Base-by-base conservation (phyloP, 1,140 invertebrate genomes). In the Anastrepha ludens region DNA sequence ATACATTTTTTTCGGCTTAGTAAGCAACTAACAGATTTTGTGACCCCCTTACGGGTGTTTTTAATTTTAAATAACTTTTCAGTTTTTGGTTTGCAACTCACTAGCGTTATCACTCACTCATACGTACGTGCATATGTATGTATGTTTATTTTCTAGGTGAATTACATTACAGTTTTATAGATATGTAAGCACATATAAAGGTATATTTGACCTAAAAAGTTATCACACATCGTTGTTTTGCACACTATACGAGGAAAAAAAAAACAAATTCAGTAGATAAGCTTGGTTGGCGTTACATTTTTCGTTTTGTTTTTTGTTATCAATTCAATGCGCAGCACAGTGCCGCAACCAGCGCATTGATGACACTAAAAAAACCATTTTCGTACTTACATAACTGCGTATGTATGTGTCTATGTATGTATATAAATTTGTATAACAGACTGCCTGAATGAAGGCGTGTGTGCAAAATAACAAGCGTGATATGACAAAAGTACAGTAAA, bases 171-270 rank as follows among this genome's bases (percentile, higher is more conserved):
- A 81, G 20, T 29, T 81, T 55, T 81, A 20, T 50, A 17, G 41
- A 15, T 78, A 55, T 81, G n/a, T 55, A 13, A 13, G 29, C 8
- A 74, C 70, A 74, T n/a, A 55, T 58, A n/a, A 58, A 81, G 74
- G 74, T 81, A 81, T 55, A 55, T 81, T 81, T 81, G 74, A 81
- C 74, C 74, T 55, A 81, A 81, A 81, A 81, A 81, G 7, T 81
- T 81, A 81, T 81, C 74, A 81, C 20, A 50, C 20, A 7, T 13
- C 47, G 17, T n/a, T 81, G 74, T 81, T 81, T 81, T 81, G 74
- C 74, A 55, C 74, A 81, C 44, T n/a, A 55, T 7, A 81, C 9
- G 20, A 78, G 17, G 29, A 55, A 50, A 55, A 6, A 20, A 29
- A 55, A 55, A 81, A 3, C 55, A 55, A 70, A 70, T 11, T 78